Evolutionary conservation across 2,113 vertebrate genomes (phyloP).

Genomic region (Bufo bufo): DNA sequence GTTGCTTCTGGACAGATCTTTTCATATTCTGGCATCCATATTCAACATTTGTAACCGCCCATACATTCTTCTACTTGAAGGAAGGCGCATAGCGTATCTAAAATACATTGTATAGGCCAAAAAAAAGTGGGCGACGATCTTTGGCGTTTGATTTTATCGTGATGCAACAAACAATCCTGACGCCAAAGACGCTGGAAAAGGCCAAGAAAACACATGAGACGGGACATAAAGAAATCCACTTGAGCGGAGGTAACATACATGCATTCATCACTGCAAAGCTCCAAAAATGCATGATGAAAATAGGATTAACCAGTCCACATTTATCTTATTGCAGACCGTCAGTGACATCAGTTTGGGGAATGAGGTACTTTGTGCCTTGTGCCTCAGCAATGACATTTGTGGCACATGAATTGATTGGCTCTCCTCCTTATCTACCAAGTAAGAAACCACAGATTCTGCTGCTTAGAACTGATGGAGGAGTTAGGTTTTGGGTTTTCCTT

Average conservation of each 20-base stretch:
- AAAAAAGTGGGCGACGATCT: background rate
- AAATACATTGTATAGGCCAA: background rate
- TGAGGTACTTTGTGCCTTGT: background rate
- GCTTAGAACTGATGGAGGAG: background rate
- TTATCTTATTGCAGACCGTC: background rate
- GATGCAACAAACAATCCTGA: background rate
- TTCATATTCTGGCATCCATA: constrained; percentile 54
- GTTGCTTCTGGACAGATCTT: constrained; percentile 55
- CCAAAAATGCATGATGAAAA: background rate
- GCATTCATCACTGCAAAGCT: background rate
- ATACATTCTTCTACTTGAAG: constrained; percentile 48
- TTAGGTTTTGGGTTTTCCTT: background rate
- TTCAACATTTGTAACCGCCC: constrained; percentile 52
- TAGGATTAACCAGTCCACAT: background rate
- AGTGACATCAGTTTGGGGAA: background rate
- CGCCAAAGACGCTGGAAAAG: background rate
- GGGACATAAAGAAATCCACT: background rate
- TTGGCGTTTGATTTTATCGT: background rate
- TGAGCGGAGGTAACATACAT: background rate
- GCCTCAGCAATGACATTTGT: background rate
- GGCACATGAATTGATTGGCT: background rate
- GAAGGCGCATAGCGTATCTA: background rate
- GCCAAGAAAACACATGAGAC: background rate
- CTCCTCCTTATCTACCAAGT: background rate
- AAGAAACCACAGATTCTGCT: too few relatives aligned